Evolutionary conservation across 2,113 vertebrate genomes (phyloP).

Genomic region (Ardeotis arabs): DNA sequence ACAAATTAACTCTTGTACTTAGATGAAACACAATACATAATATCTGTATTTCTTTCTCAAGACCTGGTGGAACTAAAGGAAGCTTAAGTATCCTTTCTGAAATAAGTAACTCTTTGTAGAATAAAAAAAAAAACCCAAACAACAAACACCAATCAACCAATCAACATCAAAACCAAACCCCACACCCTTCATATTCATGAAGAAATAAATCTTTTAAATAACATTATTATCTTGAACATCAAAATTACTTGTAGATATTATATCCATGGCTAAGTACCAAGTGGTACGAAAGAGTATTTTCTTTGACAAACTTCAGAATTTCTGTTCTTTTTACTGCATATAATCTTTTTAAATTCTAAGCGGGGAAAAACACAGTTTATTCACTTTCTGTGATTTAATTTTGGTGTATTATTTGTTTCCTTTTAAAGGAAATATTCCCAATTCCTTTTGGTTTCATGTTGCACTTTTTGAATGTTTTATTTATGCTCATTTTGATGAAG

Average conservation of each 20-base stretch:
- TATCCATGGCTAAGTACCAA: background rate
- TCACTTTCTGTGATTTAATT: background rate
- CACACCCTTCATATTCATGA: background rate
- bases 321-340: background rate
- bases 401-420: background rate
- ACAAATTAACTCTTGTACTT: background rate
- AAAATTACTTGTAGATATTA: background rate
- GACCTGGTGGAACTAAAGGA: background rate
- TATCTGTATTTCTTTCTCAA: background rate
- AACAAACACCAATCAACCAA: background rate
- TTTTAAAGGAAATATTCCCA: background rate
- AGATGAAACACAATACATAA: background rate
- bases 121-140: background rate
- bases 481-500: background rate
- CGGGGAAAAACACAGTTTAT: background rate
- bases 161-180: background rate
- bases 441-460: background rate
- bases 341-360: background rate
- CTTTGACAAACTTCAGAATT: background rate
- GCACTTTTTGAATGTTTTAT: background rate
- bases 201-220: background rate
- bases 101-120: background rate
- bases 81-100: background rate
- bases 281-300: background rate
- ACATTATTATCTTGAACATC: background rate